These are phyloP conservation scores for Mercenaria mercenaria DNA, from an alignment of 1,140 invertebrate species.

Conservation along the genomic window DNA sequence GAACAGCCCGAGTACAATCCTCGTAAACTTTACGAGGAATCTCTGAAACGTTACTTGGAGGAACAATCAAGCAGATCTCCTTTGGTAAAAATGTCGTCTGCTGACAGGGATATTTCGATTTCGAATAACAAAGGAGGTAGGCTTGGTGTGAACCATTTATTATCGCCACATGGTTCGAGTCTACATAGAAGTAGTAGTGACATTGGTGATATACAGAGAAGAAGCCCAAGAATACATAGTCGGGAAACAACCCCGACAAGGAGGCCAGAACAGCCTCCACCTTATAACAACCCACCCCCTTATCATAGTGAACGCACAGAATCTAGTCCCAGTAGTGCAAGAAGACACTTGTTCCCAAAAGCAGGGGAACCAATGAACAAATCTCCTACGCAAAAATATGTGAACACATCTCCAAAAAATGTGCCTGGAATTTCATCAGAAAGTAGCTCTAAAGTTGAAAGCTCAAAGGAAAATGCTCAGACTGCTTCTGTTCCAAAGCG, in stretches of 20 bases:
- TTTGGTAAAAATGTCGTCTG: conserved; percentile 45
- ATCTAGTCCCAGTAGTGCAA: conserved; percentile 52
- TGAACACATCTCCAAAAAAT: not conserved
- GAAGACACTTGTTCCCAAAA: conserved; percentile 45
- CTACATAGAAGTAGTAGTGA: conserved; percentile 49
- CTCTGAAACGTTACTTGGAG: conserved; percentile 47
- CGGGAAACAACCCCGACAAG: conserved; percentile 35
- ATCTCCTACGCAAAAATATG: conserved; percentile 24
- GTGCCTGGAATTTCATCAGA: conserved; percentile 12
- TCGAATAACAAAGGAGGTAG: conserved; percentile 56
- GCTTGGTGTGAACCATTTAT: not conserved
- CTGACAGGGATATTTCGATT: conserved; percentile 48
- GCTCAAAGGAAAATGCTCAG: conserved; percentile 61
- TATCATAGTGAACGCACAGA: conserved; percentile 46
- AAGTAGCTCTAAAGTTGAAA: conserved; percentile 14
- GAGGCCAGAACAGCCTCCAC: conserved; percentile 55
- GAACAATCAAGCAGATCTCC: conserved; percentile 58
- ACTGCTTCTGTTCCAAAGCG: conserved; percentile 29
- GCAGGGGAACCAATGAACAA: conserved; percentile 30
- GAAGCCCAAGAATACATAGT: not conserved
- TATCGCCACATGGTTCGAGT: not conserved
- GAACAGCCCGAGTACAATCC: conserved; percentile 43
- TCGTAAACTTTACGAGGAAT: conserved; percentile 59
- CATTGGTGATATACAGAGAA: not conserved
- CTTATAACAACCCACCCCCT: conserved; percentile 60